Conservation (phyloP, 2,888 invertebrate genomes). For the Callyntrura sp. region DNA sequence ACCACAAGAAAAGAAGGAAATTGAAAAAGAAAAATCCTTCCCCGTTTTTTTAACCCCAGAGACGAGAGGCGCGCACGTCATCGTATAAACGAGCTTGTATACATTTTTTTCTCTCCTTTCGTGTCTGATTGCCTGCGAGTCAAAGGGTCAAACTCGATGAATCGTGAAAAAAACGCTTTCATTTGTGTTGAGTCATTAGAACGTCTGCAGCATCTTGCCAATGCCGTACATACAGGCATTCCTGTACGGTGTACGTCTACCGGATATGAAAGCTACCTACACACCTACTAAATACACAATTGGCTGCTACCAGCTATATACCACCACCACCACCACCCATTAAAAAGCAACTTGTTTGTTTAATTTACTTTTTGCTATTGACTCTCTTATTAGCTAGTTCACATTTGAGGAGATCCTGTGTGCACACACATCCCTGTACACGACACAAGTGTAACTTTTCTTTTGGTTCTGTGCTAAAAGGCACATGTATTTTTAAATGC, state of each 20-base stretch:
- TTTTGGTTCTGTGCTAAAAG: not conserved
- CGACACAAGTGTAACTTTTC: no score
- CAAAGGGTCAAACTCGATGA: constrained; percentile 37
- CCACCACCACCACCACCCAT: not conserved
- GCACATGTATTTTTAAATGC: not conserved
- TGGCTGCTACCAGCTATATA: not conserved
- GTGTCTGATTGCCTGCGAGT: not conserved
- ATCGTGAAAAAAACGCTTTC: constrained; percentile 48
- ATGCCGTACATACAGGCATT: constrained; percentile 20
- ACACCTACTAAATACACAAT: not conserved
- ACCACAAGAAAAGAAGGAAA: not conserved
- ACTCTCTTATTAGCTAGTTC: constrained; percentile 29
- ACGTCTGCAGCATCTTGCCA: not conserved
- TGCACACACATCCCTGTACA: no score
- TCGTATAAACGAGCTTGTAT: not conserved
- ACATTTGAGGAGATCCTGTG: not conserved
- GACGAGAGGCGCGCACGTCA: no score
- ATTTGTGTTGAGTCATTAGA: constrained; percentile 26
- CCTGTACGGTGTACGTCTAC: not conserved
- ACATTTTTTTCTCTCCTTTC: not conserved
- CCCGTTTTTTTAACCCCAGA: no score
- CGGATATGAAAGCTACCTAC: constrained; percentile 68
- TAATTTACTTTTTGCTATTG: constrained; percentile 28
- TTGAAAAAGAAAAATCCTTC: not conserved
- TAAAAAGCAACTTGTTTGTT: constrained; percentile 54